These are phyloP conservation scores for Toxotes lorentzi DNA, from an alignment of 2,797 vertebrate genomes.

Conservation along the genomic window DNA sequence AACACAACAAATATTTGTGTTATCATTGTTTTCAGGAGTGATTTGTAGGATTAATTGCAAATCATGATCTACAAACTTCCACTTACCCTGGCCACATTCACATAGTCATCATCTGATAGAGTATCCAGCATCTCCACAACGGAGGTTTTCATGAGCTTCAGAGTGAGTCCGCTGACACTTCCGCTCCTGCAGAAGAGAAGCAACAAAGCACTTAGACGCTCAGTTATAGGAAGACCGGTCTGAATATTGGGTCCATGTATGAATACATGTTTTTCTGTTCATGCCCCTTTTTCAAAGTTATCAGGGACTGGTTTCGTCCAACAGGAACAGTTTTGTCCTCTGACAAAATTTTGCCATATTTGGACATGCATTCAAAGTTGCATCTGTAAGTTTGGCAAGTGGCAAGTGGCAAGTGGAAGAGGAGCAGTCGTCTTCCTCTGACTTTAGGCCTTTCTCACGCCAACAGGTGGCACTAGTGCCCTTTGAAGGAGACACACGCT, in stretches of 20 bases:
- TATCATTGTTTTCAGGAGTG: slow-evolving; percentile 22
- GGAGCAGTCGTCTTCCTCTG: slow-evolving; percentile 9
- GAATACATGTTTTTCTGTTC: not conserved
- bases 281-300: not conserved
- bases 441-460: slow-evolving; percentile 56
- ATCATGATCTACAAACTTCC: not conserved
- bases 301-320: not conserved
- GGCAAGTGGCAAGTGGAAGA: slow-evolving; percentile 10
- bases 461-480: slow-evolving; percentile 86
- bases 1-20: slow-evolving; percentile 54
- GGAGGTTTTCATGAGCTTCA: slow-evolving; percentile 98
- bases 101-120: slow-evolving; percentile 96
- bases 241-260: not conserved
- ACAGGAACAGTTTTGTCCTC: not conserved
- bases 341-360: not conserved
- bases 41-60: slow-evolving; percentile 32
- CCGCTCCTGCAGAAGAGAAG: slow-evolving; percentile 88
- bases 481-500: slow-evolving; percentile 59
- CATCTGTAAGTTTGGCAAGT: not conserved
- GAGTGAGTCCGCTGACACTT: slow-evolving; percentile 96
- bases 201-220: slow-evolving; percentile 9
- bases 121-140: slow-evolving; percentile 97
- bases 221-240: not conserved
- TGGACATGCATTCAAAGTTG: slow-evolving; percentile 1
- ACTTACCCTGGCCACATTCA: slow-evolving; percentile 95